Conservation (phyloP, 2,888 invertebrate genomes). For the Chironomus riparius region DNA sequence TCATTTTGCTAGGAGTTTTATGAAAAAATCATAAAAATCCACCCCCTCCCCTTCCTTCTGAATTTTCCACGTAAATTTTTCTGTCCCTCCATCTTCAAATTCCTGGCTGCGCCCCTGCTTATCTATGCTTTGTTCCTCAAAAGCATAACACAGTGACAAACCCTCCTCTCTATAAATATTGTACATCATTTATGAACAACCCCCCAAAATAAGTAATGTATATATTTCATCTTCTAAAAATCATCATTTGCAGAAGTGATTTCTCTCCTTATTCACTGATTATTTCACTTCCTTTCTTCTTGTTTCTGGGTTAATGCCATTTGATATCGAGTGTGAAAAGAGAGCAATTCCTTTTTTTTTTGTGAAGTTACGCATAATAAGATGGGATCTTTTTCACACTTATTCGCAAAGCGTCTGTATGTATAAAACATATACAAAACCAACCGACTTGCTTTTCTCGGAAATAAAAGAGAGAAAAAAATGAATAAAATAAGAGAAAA, state of each 20-base stretch:
- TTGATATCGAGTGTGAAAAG: conserved; percentile 6
- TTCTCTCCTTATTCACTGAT: not conserved
- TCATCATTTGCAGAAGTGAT: conserved; percentile 10
- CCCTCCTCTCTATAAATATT: too few relatives aligned
- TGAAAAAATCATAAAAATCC: too few relatives aligned
- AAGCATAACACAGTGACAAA: too few relatives aligned
- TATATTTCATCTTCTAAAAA: conserved; percentile 5
- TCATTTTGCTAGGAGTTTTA: too few relatives aligned
- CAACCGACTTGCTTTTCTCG: not conserved
- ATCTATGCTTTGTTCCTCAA: too few relatives aligned
- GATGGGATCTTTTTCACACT: not conserved
- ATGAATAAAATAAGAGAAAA: not conserved
- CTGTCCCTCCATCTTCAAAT: too few relatives aligned
- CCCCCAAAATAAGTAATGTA: not conserved
- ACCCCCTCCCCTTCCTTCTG: too few relatives aligned
- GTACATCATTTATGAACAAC: too few relatives aligned
- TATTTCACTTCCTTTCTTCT: not conserved
- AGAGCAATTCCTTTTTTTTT: not conserved
- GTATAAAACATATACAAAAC: too few relatives aligned
- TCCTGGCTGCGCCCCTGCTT: too few relatives aligned
- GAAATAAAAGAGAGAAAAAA: not conserved
- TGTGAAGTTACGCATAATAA: conserved; percentile 7
- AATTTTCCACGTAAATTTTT: too few relatives aligned
- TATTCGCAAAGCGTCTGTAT: too few relatives aligned
- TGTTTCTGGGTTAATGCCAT: conserved; percentile 15